Evolutionary conservation across 2,113 vertebrate species (phyloP), one percentile per base, ranked within the genome.

Genomic region (Heliornis fulica): DNA sequence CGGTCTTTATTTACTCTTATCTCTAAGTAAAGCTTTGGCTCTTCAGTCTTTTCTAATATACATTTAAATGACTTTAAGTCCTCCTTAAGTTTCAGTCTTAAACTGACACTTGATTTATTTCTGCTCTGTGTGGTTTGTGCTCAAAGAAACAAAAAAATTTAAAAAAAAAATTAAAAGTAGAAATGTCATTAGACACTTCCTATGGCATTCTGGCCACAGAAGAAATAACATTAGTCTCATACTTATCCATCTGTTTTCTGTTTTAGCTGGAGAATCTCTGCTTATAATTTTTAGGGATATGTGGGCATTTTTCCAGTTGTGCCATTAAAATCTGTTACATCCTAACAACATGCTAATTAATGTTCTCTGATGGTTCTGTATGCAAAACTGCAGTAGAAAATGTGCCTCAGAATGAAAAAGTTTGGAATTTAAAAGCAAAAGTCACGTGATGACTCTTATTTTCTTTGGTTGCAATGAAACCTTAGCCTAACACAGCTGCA

Each of bases 221-320:
- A 98, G 96, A 98, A 98, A 98, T 95, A 97, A 95, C 89, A 97
- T 96, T 97, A 97, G 75, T 92, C 97, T 94, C 93, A 96, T 97
- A 97, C 76, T 98, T 97, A 98, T 95, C 97, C 97, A 98, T 98
- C 97, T 98, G 97, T 81, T 97, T 97, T 97, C 94, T 97, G 78
- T 97, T 97, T 96, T 87, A 97, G 92, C 82, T 95, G 26, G 38
- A 91, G 92, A 97, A 97, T 97, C 96, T 96, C 95, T 89, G 75
- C 87, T 97, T 96, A 93, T 95, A 96, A 97, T 97, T 97, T 98
- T 97, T 92, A 95, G 93, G 85, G 94, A 97, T 79, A 93, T 88
- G 94, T 93, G 88, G 97, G 95, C 20, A 0, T 95, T 90, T 96
- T 98, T 98, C 97, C 97, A 97, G 77, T 97, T 96, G 93, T 89